Percentiles rank a stretch among this genome's conserved stretches.
These are phyloP conservation scores for Iselma pallidipennis DNA, from an alignment of 2,888 invertebrate genomes.

Conservation along the genomic window DNA sequence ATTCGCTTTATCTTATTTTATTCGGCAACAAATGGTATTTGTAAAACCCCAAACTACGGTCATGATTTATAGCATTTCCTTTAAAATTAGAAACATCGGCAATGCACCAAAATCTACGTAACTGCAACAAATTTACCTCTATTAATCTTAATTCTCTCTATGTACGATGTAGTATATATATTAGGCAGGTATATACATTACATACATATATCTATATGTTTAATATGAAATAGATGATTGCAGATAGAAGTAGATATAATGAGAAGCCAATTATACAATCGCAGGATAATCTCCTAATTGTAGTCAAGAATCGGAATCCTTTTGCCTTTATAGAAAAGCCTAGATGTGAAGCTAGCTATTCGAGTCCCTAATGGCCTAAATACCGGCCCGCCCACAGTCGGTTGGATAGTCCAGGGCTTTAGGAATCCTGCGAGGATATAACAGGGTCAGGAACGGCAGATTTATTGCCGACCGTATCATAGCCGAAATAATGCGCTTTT, in stretches of 20 bases:
- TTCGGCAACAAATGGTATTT: not conserved
- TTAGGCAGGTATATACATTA: no score
- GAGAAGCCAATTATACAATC: conserved; percentile 6
- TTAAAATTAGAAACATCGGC: no score
- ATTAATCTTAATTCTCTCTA: no score
- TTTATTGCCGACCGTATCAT: conserved; percentile 34
- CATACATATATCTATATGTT: no score
- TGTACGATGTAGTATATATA: no score
- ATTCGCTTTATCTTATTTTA: not conserved
- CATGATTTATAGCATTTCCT: no score
- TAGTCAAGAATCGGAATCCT: not conserved
- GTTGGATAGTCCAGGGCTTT: conserved; percentile 13
- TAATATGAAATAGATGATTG: no score
- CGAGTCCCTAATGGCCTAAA: conserved; percentile 20
- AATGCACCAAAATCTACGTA: no score
- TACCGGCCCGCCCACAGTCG: conserved; percentile 9
- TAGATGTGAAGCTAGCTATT: conserved; percentile 9
- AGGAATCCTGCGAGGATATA: conserved; percentile 23
- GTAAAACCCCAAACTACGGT: no score
- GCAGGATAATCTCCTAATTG: not conserved
- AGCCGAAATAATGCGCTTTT: conserved; percentile 33
- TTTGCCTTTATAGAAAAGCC: not conserved
- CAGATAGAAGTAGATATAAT: no score
- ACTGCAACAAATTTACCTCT: no score
- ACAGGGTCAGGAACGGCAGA: conserved; percentile 25